A percentile compares a stretch with the other conserved stretches of the same genome.
phyloP scores from a whole-genome alignment of 2,797 vertebrate genomes.

The Mareca strepera region DNA sequence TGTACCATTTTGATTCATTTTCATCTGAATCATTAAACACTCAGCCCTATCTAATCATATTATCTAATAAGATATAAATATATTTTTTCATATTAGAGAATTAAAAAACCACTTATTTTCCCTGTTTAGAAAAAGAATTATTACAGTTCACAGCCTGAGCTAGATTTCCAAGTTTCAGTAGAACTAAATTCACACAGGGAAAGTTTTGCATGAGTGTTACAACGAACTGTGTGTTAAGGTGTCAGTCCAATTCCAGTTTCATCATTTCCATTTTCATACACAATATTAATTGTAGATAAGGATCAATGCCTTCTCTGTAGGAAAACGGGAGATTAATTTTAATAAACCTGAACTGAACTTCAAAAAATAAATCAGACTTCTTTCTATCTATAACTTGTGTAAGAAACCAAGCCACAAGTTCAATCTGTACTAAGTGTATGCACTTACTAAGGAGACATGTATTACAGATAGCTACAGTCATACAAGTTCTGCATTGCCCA shows the following conservation, averaged over 20 bases:
- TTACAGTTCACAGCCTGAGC: not conserved
- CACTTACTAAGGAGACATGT: not conserved
- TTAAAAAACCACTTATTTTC: not conserved
- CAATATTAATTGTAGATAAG: not conserved
- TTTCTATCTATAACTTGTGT: not conserved
- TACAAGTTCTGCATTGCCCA: not conserved
- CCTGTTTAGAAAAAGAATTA: not conserved
- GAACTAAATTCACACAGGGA: not conserved
- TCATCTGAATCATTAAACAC: not conserved
- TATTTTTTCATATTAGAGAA: not conserved
- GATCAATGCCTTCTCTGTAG: not conserved
- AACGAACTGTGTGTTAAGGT: not conserved
- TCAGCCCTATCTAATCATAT: not conserved
- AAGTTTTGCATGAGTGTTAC: not conserved
- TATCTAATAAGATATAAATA: not conserved
- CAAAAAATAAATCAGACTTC: not conserved
- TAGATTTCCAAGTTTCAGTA: not conserved
- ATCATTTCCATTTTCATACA: not conserved
- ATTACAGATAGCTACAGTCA: not conserved
- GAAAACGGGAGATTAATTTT: not conserved
- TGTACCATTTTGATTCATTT: not conserved
- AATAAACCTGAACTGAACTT: not conserved
- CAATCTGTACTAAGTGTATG: fast-evolving
- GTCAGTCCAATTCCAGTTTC: not conserved
- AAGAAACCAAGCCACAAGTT: not conserved